These are phyloP conservation scores for Trogon melanurus DNA, from an alignment of 2,113 vertebrate genomes.

Conservation along the genomic window DNA sequence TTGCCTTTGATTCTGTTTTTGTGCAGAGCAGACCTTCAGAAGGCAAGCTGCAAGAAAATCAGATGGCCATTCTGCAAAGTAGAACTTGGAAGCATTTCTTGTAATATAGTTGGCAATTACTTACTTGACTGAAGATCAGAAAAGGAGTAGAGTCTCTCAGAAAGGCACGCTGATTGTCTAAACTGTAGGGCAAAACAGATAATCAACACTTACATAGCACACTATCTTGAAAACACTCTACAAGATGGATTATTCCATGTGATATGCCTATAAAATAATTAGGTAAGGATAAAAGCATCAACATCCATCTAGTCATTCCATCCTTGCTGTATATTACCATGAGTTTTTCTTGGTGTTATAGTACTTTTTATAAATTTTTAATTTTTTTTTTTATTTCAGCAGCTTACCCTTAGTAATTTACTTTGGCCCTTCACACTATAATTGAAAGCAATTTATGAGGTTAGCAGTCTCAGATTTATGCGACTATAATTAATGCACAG, in stretches of 20 bases:
- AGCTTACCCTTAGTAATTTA: background rate
- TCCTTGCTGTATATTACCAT: background rate
- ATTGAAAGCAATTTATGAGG: background rate
- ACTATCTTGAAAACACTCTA: background rate
- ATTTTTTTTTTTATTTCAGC: background rate
- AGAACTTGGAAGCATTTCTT: background rate
- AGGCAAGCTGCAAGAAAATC: slow-evolving; percentile 10
- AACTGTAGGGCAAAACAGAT: slow-evolving; percentile 74
- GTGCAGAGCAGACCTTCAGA: background rate
- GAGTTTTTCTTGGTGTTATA: background rate
- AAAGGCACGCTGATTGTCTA: slow-evolving; percentile 71
- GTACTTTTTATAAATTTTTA: background rate
- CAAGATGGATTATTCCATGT: background rate
- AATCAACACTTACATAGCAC: background rate
- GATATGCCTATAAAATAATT: background rate
- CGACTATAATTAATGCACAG: background rate
- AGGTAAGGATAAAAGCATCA: background rate
- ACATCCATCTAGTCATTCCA: background rate
- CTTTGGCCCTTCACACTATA: background rate
- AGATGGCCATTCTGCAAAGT: background rate
- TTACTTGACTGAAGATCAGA: slow-evolving; percentile 91
- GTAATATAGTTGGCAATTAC: slow-evolving; percentile 55
- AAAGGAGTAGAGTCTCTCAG: slow-evolving; percentile 85
- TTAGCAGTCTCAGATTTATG: background rate
- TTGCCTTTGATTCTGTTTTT: background rate